phyloP scores from a whole-genome alignment of 2,888 invertebrate genomes.

The Subacronicta megacephala region DNA sequence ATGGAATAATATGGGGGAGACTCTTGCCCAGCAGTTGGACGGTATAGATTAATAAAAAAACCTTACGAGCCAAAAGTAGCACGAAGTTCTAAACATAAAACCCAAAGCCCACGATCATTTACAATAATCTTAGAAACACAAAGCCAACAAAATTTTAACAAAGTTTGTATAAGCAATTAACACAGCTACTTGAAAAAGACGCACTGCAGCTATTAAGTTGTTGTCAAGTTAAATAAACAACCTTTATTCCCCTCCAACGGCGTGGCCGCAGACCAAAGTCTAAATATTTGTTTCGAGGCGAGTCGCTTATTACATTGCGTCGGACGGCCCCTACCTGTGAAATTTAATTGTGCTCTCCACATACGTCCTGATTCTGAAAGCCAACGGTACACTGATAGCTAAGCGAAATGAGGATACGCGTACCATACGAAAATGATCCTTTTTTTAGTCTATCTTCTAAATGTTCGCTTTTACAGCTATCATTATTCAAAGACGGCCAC shows the following conservation, averaged over 20 bases:
- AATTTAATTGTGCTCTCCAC: constrained; percentile 84
- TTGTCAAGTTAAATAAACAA: constrained; percentile 48
- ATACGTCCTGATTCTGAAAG: constrained; percentile 72
- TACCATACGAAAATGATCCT: constrained; percentile 1
- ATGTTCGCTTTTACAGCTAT: not conserved
- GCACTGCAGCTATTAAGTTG: constrained; percentile 27
- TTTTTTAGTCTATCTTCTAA: constrained; percentile 2
- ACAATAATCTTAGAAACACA: constrained; percentile 1
- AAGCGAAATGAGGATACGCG: constrained; percentile 11
- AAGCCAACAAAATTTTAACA: not conserved
- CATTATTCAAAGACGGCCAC: too few species aligned
- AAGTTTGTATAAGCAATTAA: constrained; percentile 5
- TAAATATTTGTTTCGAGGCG: constrained; percentile 81
- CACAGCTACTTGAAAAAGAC: constrained; percentile 5
- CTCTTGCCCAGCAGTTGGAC: too few species aligned
- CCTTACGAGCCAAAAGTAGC: too few species aligned
- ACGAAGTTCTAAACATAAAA: not conserved
- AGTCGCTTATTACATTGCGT: constrained; percentile 85
- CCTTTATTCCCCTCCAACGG: constrained; percentile 54
- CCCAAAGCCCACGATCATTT: not conserved
- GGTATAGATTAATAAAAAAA: too few species aligned
- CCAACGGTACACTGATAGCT: constrained; percentile 20
- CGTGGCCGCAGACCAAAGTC: constrained; percentile 63
- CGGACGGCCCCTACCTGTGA: constrained; percentile 73
- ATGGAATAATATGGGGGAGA: too few species aligned